Evolutionary conservation across 2,113 vertebrate genomes (phyloP), one percentile per base, ranked within the genome.

Genomic region (Delphinapterus leucas): DNA sequence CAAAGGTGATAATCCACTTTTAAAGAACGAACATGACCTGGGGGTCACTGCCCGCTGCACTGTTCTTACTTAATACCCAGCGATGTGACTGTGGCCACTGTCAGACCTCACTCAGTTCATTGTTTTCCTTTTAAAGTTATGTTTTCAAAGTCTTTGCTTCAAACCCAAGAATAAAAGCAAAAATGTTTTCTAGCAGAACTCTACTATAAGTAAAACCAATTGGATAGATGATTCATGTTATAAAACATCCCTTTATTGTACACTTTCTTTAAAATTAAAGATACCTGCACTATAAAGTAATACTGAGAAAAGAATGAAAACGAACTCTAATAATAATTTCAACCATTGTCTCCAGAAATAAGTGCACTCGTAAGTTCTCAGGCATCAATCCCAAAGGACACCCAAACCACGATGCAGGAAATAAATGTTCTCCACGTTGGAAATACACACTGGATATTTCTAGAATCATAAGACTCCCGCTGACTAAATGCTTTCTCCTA

Each of bases 21-120:
- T 21, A 47, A 58, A 68, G 47, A 88, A 36, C 8, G 36, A 71
- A 44, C 67, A 3, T 33, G 28, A n/a, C 41, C 58, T 11, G 14
- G 20, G 20, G 41, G 49, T 21, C 28, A 28, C 5, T 0, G 11
- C 41, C 28, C 0, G 1, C 2, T 0, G 0, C 38, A 15, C 5
- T 1, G 1, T 1, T 5, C 18, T 3, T 12, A 21, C 21, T 15
- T 8, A 58, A 25, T 8, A 6, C 6, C 10, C 11, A 28, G 23
- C 2, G 38, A 2, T 23, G 14, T 33, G 0, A 31, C 0, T 8
- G 1, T 6, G 28, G 58, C 31, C 38, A 1, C 61, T 8, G 11
- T 4, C 41, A 13, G 25, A 25, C 23, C 63, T 79, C 26, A n/a
- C 26, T 47, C 33, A 44, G 3, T 38, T 26, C 53, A n/a, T 36